Evolutionary conservation across 1,140 invertebrate genomes (phyloP).

Genomic region (Macrobrachium nipponense): DNA sequence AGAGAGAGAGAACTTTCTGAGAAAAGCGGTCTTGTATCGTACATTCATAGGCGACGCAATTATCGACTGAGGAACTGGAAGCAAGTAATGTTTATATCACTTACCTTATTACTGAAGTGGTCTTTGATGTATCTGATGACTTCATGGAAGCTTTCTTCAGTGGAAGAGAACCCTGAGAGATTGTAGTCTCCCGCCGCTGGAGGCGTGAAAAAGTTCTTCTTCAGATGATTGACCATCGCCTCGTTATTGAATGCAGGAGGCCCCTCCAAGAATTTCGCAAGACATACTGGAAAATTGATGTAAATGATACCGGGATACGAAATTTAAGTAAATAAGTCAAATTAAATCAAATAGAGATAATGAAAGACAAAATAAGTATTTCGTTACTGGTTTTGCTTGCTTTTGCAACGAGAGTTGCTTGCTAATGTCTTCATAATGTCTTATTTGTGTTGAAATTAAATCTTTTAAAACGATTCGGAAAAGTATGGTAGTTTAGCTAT

Average conservation of each 20-base stretch:
- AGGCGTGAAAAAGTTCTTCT: slow-evolving; percentile 31
- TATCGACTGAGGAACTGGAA: background rate
- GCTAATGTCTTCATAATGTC: too few species aligned
- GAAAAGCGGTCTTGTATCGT: background rate
- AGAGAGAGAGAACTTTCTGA: too few species aligned
- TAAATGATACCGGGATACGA: too few species aligned
- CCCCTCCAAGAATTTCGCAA: slow-evolving; percentile 60
- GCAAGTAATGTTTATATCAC: background rate
- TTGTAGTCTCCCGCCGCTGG: slow-evolving; percentile 33
- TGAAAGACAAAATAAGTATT: too few species aligned
- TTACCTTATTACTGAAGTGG: slow-evolving; percentile 59
- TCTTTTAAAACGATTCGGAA: too few species aligned
- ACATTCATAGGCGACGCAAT: background rate
- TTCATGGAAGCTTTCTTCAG: slow-evolving; percentile 32
- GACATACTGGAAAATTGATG: slow-evolving; percentile 43
- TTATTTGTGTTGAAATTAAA: too few species aligned
- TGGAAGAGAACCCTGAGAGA: slow-evolving; percentile 29
- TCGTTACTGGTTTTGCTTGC: too few species aligned
- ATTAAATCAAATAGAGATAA: too few species aligned
- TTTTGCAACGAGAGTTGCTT: too few species aligned
- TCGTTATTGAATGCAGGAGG: slow-evolving; percentile 63
- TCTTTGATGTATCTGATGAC: slow-evolving; percentile 49
- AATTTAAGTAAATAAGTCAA: too few species aligned
- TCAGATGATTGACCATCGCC: slow-evolving; percentile 41
- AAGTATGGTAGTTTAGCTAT: too few species aligned